These are phyloP conservation scores for Ectropis crepuscularia DNA, from an alignment of 2,888 invertebrate genomes.

Conservation along the genomic window DNA sequence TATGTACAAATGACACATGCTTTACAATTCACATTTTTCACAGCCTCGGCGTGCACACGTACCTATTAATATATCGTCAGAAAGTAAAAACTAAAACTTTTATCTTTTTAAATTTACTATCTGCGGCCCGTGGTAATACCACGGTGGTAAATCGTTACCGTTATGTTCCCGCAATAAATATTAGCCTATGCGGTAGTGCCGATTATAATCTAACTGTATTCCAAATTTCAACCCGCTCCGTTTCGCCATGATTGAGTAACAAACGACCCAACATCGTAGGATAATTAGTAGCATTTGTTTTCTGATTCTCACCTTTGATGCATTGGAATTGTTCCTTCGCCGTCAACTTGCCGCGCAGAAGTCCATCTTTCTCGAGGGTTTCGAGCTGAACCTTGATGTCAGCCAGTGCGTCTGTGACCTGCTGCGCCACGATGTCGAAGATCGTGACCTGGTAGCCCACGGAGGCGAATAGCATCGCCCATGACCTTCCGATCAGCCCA, in stretches of 20 bases:
- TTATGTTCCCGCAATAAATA: too few relatives aligned
- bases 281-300: neutral
- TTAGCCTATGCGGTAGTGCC: too few relatives aligned
- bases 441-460: constrained; percentile 95
- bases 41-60: too few relatives aligned
- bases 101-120: too few relatives aligned
- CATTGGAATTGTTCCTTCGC: constrained; percentile 90
- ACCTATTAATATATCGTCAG: too few relatives aligned
- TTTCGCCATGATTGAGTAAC: neutral
- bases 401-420: constrained; percentile 89
- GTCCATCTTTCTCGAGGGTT: constrained; percentile 87
- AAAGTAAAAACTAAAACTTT: too few relatives aligned
- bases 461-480: constrained; percentile 98
- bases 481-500: constrained; percentile 97
- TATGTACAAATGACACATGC: too few relatives aligned
- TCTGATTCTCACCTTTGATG: constrained; percentile 86
- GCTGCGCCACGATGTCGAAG: constrained; percentile 92
- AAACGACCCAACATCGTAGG: neutral
- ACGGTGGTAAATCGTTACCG: too few relatives aligned
- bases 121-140: too few relatives aligned
- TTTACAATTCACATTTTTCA: too few relatives aligned
- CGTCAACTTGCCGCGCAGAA: constrained; percentile 90
- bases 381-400: constrained; percentile 90
- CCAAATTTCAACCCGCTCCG: too few relatives aligned
- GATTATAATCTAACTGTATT: too few relatives aligned